Evolutionary conservation across 2,113 vertebrate genomes (phyloP), one percentile per base, ranked within the genome.

Genomic region (Cygnus buccinator): DNA sequence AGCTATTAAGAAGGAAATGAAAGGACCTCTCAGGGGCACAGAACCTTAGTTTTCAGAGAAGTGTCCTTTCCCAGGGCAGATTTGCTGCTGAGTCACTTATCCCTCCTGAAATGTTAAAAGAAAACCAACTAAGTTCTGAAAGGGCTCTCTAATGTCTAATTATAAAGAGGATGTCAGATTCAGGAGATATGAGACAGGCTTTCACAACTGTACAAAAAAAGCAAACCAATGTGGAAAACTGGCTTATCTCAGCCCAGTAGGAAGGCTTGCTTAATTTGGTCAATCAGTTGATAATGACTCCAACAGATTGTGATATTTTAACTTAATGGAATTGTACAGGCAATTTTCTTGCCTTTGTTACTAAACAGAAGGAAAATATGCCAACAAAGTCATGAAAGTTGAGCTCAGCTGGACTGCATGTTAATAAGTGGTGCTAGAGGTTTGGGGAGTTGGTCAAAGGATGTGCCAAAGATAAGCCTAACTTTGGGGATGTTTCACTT

Each of bases 161-260:
- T 94, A 92, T 83, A 94, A 93, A 92, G n/a, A 67, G 41, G 66
- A 66, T 85, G 87, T 94, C 89, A 95, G 81, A 94, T 79, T 81
- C 52, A 90, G 82, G 46, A 92, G 84, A 95, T 84, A 96, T 65
- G 89, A 97, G 76, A 85, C 71, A 91, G 74, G 58, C 58, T 91
- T 91, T 94, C 62, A 82, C 11, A 95, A 68, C 14, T 46, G 22
- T 61, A 89, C 2, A 10, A 84, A 87, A 97, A 90, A 72, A 74
- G 67, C 78, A 96, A 96, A 94, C 71, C 81, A 50, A 11, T 35
- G 65, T 91, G 73, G 71, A 90, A 95, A 96, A 93, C 43, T 37
- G 74, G 83, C 37, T 91, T 86, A 95, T 84, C 80, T 89, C 88
- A 93, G 73, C 61, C 90, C 79, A 77, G 48, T 71, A 55, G 83